Evolutionary conservation across 2,113 vertebrate genomes (phyloP).

Genomic region (Eulacestoma nigropectus): DNA sequence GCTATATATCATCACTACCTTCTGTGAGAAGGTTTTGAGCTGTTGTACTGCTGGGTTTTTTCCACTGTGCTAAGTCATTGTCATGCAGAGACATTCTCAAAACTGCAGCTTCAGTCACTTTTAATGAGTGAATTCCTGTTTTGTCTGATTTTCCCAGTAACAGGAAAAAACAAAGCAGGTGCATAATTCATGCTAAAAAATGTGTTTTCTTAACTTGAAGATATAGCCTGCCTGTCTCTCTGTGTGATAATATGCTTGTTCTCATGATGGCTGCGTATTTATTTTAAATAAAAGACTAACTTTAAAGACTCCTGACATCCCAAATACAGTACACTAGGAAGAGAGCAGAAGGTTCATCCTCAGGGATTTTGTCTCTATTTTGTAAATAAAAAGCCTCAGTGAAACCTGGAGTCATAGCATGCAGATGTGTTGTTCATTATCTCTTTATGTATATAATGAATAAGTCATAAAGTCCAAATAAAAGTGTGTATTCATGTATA

Average conservation of each 20-base stretch:
- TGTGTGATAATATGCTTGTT: background rate
- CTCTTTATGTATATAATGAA: conserved; percentile 37
- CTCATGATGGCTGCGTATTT: background rate
- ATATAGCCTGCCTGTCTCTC: background rate
- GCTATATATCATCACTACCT: background rate
- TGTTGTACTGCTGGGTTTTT: background rate
- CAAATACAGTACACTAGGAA: background rate
- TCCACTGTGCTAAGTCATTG: background rate
- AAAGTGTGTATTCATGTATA: conserved; percentile 4
- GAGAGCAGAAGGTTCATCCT: background rate
- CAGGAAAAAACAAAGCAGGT: background rate
- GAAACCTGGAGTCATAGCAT: background rate
- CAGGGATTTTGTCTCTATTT: background rate
- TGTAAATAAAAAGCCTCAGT: background rate
- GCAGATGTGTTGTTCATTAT: conserved; percentile 27
- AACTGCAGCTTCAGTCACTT: background rate
- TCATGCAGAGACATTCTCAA: background rate
- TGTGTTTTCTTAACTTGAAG: background rate
- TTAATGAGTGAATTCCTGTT: background rate
- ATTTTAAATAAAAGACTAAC: background rate
- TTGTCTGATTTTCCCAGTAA: background rate
- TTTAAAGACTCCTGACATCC: background rate
- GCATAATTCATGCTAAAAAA: background rate
- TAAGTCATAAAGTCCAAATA: conserved; percentile 46
- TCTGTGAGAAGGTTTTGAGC: background rate